Evolutionary conservation across 2,113 vertebrate genomes (phyloP), one percentile per base, ranked within the genome.

Genomic region (Todiramphus saurophagus): DNA sequence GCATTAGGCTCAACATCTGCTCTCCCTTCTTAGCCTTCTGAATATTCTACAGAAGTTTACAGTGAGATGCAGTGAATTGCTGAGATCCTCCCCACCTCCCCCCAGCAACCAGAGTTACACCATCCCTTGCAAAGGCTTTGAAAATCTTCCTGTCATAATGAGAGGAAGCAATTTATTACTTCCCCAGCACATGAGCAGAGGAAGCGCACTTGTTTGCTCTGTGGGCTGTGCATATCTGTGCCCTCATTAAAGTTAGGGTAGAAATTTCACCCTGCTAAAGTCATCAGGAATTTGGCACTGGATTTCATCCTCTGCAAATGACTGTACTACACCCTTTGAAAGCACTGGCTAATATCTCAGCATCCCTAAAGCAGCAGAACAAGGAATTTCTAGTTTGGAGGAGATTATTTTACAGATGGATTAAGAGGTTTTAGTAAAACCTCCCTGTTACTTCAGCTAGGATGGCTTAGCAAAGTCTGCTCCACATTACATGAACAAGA

Each of bases 241-340:
- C 50, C 69, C 28, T 93, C 90, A 37, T 66, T 66, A 80, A 67
- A 64, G n/a, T n/a, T 58, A 62, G 43, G 28, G 59, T 12, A 79
- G 63, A 80, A 90, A 58, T 88, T 62, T 80, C 43, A 85, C 41
- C 35, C 59, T 41, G 27, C 55, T 92, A 53, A 90, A 94, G 50
- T 16, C 37, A 77, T 48, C 72, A 75, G 73, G 46, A 78, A 19
- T 30, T 77, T 75, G 77, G 66, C 85, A 60, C 37, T 27, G 35
- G 35, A 35, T 89, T 92, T 69, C 37, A 62, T 41, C 46, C 83
- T 66, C 27, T 31, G 58, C 76, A 56, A 82, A 86, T 13, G 39
- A 56, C 62, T 56, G 19, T 39, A 53, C 20, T 72, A 35, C 23
- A 60, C 21, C 20, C 44, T 66, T 31, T 37, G 44, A 77, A 90